phyloP scores from a whole-genome alignment of 2,888 invertebrate genomes.

The Nasonovia ribisnigri region DNA sequence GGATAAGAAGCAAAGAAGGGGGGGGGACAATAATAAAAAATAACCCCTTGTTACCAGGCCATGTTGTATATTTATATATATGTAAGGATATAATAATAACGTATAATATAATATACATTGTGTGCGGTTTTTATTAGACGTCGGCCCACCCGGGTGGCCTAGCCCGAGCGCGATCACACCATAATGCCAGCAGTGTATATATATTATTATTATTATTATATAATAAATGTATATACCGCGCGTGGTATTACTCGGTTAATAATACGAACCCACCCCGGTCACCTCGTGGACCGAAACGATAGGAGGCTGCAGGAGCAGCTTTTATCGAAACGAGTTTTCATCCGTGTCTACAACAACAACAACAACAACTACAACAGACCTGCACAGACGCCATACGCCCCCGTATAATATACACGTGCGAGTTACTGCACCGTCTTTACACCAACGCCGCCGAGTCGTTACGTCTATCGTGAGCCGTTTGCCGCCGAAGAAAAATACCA shows the following conservation, averaged over 20 bases:
- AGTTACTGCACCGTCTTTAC: too few relatives aligned
- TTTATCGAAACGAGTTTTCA: not conserved
- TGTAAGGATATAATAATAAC: conserved; percentile 25
- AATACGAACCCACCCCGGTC: not conserved
- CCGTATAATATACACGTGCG: not conserved
- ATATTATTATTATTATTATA: conserved; percentile 3
- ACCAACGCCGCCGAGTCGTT: not conserved
- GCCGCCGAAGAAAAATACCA: not conserved
- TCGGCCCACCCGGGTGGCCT: conserved; percentile 2
- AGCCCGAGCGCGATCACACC: not conserved
- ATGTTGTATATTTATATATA: not conserved
- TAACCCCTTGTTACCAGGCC: not conserved
- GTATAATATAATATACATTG: conserved; percentile 33
- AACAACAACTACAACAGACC: too few relatives aligned
- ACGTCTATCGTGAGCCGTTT: not conserved
- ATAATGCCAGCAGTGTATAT: not conserved
- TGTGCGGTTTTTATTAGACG: conserved; percentile 46
- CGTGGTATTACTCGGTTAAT: conserved; percentile 45
- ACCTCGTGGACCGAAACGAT: conserved; percentile 1
- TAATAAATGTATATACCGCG: conserved; percentile 27
- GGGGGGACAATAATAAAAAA: not conserved
- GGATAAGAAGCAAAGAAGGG: not conserved
- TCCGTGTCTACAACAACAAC: not conserved
- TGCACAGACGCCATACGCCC: not conserved
- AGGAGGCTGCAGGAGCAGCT: not conserved